phyloP scores from a whole-genome alignment of 2,888 invertebrate genomes.

The Cerceris ruficornis region DNA sequence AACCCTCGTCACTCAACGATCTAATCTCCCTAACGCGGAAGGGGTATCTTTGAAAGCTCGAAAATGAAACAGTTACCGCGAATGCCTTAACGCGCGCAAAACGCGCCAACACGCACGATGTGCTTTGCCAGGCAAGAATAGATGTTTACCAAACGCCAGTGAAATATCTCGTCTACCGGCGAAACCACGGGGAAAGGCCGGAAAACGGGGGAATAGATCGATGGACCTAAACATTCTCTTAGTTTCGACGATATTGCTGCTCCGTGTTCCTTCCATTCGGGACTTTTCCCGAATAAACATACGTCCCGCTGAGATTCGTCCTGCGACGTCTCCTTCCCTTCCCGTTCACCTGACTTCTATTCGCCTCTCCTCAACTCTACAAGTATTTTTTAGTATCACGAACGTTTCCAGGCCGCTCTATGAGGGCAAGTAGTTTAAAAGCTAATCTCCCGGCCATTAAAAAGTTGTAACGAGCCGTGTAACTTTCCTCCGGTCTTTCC shows the following conservation, averaged over 20 bases:
- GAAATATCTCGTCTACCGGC: slow-evolving; percentile 48
- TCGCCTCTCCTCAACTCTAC: slow-evolving; percentile 28
- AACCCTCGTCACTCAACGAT: too few relatives aligned
- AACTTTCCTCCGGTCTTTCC: slow-evolving; percentile 32
- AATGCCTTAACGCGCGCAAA: slow-evolving; percentile 23
- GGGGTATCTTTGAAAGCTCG: slow-evolving; percentile 21
- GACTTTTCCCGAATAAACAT: slow-evolving; percentile 42
- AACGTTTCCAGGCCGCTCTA: slow-evolving; percentile 34
- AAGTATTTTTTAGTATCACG: slow-evolving; percentile 48
- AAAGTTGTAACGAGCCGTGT: slow-evolving; percentile 53
- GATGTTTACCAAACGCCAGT: slow-evolving; percentile 56
- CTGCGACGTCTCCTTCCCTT: neutral
- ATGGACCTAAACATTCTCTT: slow-evolving; percentile 46
- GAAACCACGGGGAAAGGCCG: slow-evolving; percentile 2
- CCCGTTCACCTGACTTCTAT: neutral
- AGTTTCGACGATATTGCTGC: slow-evolving; percentile 57
- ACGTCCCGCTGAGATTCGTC: slow-evolving; percentile 12
- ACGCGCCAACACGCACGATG: slow-evolving; percentile 7
- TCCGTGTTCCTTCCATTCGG: slow-evolving; percentile 35
- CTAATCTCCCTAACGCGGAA: slow-evolving; percentile 6
- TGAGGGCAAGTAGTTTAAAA: slow-evolving; percentile 51
- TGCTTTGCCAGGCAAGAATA: slow-evolving; percentile 25
- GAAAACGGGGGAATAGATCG: slow-evolving; percentile 6
- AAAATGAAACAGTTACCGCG: slow-evolving; percentile 32
- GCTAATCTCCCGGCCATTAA: slow-evolving; percentile 53